A percentile compares a stretch with the other conserved stretches of the same genome.
Conservation (phyloP, 2,888 invertebrate species). For the Gastrophysa polygoni region DNA sequence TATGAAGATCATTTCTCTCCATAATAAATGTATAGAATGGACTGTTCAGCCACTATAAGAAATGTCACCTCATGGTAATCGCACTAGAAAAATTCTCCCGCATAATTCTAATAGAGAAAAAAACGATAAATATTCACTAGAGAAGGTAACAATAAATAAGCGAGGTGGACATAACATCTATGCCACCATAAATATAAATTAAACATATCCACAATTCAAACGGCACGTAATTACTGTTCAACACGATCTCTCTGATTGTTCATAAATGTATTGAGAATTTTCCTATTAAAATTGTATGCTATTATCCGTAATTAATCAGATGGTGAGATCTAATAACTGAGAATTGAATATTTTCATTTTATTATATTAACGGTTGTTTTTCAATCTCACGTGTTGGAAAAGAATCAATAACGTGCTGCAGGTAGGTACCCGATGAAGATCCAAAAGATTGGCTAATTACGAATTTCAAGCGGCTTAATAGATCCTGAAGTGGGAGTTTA, state of each 20-base stretch:
- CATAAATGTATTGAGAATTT: conserved; percentile 30
- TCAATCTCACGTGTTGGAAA: conserved; percentile 40
- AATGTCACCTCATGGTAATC: background rate
- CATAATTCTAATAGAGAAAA: conserved; percentile 7
- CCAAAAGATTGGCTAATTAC: conserved; percentile 38
- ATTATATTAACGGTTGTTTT: conserved; percentile 33
- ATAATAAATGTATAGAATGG: too few relatives aligned
- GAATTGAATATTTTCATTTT: conserved; percentile 33
- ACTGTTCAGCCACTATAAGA: too few relatives aligned
- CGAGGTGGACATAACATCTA: conserved; percentile 22
- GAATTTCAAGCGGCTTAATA: conserved; percentile 31
- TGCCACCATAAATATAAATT: conserved; percentile 26
- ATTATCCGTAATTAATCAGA: conserved; percentile 41
- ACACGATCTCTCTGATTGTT: conserved; percentile 28
- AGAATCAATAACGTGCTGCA: conserved; percentile 43
- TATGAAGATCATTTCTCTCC: too few relatives aligned
- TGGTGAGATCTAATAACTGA: conserved; percentile 38
- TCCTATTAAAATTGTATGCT: conserved; percentile 34
- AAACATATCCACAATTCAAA: conserved; percentile 26
- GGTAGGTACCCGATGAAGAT: conserved; percentile 34
- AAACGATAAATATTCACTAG: conserved; percentile 17
- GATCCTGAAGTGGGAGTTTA: too few relatives aligned
- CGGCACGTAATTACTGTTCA: conserved; percentile 31
- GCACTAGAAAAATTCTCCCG: background rate
- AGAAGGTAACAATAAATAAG: conserved; percentile 29